Base-by-base conservation (phyloP, 2,888 invertebrate species). In the Acronicta alni region DNA sequence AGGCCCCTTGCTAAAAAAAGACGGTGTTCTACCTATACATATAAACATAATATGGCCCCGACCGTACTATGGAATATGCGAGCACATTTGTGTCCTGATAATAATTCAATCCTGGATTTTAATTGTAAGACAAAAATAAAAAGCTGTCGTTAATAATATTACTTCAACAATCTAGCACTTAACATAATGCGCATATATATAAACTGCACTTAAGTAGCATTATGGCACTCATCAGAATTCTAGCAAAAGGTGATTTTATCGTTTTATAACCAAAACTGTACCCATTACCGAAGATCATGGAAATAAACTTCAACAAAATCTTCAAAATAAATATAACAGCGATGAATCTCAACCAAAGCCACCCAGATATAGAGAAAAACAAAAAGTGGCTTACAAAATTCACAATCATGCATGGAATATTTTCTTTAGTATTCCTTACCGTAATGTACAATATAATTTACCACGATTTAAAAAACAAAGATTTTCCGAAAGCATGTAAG, bases 401-500 rank as follows among this genome's bases (percentile, higher is more conserved):
- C 14, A 0, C 51, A 0, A 7, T 74, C 0, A n/a, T 48, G 5
- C 68, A 75, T 15, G 63, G 66, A 0, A 8, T 57, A 5, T 77
- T 62, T 18, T 56, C 68, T 0, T 0, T 51, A 0, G 23, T 70
- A 4, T 76, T 72, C 8, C 0, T 48, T 0, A n/a, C 72, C 0
- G 7, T 79, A 0, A 14, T 81, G 0, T 74, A 78, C 38, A 79
- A 75, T 18, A 72, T 81, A 0, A 44, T 75, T 0, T 67, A 26
- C 23, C 32, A 65, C 18, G 73, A 77, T 54, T 43, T 77, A 1
- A 69, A 51, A 30, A 61, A 37, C 0, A 63, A 63, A 0, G 67
- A 82, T 23, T 79, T 77, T 10, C 26, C 75, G 0, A 48, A 65
- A 32, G 59, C 61, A 0, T 82, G 82, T 10, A 65, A 67, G 35